A percentile compares a stretch with the other conserved stretches of the same genome.
phyloP scores from a whole-genome alignment of 2,797 vertebrate species.

The Artibeus lituratus region DNA sequence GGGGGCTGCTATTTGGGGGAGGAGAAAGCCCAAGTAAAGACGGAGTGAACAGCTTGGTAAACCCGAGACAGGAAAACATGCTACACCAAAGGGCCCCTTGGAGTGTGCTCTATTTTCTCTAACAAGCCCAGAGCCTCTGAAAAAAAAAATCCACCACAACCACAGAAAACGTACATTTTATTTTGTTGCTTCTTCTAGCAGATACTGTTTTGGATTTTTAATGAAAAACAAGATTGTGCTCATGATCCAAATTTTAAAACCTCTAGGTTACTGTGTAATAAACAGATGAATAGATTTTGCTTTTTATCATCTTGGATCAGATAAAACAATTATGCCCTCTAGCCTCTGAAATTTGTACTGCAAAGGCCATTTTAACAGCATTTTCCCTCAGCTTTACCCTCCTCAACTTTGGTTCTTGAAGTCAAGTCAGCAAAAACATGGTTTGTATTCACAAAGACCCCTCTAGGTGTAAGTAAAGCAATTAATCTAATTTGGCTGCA shows the following conservation, averaged over 20 bases:
- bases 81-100: background rate
- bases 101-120: background rate
- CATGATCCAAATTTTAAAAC: constrained; percentile 56
- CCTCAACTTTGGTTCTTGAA: constrained; percentile 35
- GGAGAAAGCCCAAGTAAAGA: background rate
- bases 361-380: background rate
- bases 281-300: constrained; percentile 30
- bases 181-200: constrained; percentile 21
- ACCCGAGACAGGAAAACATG: background rate
- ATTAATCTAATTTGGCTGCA: constrained; percentile 34
- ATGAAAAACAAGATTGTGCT: constrained; percentile 45
- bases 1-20: background rate
- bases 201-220: constrained; percentile 49
- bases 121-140: background rate
- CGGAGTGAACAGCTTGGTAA: background rate
- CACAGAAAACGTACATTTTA: background rate
- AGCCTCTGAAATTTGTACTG: constrained; percentile 56
- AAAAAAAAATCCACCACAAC: background rate
- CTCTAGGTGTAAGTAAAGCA: constrained; percentile 14
- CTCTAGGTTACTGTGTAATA: constrained; percentile 44
- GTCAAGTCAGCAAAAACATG: background rate
- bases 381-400: background rate
- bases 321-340: constrained; percentile 67
- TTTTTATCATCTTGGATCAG: constrained; percentile 32
- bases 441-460: background rate